Base-by-base conservation (phyloP, 2,797 vertebrate genomes). In the Sebastes dallii region DNA sequence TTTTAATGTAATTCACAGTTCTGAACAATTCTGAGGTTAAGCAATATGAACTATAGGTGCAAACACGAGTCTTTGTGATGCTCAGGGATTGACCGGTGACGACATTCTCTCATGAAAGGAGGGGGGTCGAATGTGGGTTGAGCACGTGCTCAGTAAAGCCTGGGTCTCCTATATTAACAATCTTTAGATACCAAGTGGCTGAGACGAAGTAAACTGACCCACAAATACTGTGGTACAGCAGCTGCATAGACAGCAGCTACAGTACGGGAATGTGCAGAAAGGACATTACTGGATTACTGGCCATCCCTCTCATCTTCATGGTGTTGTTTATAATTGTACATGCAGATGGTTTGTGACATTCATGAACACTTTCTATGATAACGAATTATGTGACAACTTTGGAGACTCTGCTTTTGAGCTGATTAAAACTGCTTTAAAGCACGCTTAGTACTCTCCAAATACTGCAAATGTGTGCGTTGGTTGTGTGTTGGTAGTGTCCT, bases 341-440 rank as follows among this genome's bases (percentile, higher is more conserved):
- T 24, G 22, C 25, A 54, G 42, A 69, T 65, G 67, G 39, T 80
- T 61, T 66, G 46, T 52, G 60, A 70, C 52, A 59, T 72, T 65
- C 59, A 42, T 32, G 11, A 66, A 71, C 22, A 46, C 29, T 61
- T 62, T 4, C 39, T 25, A 12, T 13, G 13, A 75, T 11, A 22
- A 18, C 4, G 6, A 50, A 42, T 66, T 16, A 54, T 24, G 30
- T 42, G 8, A 39, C 6, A 61, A 34, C 27, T 18, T 54, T 74
- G 59, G 27, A 50, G 22, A 59, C n/a, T 60, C 54, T 39, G 42
- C 13, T 25, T 39, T 5, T 18, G n/a, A 69, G 50, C 65, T 7
- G 27, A 71, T 10, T 34, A 12, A 52, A 59, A 34, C 27, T 22
- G 16, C 20, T 27, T 72, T 42, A 22, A 66, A 75, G 14, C 3